Evolutionary conservation across 1,140 invertebrate species (phyloP).

Genomic region (Chionoecetes opilio): DNA sequence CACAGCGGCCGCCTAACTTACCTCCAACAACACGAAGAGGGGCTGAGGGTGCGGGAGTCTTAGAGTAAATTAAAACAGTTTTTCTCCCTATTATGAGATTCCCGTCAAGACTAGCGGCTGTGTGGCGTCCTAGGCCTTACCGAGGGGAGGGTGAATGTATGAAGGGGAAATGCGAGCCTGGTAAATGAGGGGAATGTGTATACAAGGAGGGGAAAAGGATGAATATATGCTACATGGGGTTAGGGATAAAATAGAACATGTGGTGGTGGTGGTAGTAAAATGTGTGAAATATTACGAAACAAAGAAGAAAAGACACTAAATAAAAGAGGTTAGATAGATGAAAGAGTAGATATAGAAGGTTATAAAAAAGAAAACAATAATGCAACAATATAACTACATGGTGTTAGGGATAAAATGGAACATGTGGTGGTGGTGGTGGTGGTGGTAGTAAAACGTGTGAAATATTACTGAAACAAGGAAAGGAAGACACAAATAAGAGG

Average conservation of each 20-base stretch:
- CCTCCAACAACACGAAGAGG: neutral
- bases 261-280: neutral
- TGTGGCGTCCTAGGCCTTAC: neutral
- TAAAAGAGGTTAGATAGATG: neutral
- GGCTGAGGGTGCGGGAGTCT: neutral
- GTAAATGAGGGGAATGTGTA: too few relatives aligned
- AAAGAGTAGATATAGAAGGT: neutral
- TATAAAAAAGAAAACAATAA: neutral
- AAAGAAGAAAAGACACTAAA: neutral
- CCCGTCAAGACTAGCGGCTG: neutral
- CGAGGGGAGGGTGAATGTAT: neutral
- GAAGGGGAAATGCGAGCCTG: conserved; percentile 15
- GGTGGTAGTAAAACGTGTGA: neutral
- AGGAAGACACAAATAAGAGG: neutral
- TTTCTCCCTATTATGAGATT: conserved; percentile 10
- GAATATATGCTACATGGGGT: too few relatives aligned
- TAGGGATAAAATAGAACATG: neutral
- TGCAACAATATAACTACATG: too few relatives aligned
- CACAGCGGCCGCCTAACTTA: neutral
- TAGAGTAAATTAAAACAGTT: conserved; percentile 21
- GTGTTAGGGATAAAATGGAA: too few relatives aligned
- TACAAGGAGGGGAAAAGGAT: too few relatives aligned
- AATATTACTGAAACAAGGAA: neutral
- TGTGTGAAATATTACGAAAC: neutral
- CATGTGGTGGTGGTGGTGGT: too few relatives aligned